Base-by-base conservation (phyloP, 2,888 invertebrate genomes). In the Diplazon laetatorius region DNA sequence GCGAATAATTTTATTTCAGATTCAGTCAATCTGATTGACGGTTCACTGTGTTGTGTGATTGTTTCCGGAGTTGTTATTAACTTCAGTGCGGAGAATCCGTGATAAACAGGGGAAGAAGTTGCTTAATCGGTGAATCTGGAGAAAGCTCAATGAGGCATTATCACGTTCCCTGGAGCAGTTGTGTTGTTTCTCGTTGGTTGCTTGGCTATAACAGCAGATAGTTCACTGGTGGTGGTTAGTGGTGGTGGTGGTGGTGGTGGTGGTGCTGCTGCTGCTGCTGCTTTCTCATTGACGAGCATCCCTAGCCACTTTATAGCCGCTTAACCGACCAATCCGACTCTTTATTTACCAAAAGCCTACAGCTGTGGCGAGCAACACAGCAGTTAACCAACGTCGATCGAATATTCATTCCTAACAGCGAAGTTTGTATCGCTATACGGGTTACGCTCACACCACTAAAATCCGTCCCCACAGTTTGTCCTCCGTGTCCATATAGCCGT, bases 281-380 rank as follows among this genome's bases (percentile, higher is more conserved):
- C 57, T 57, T 62, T 75, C 68, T 72, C 75, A 72, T 78, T 78
- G 71, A 75, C 78, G 71, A 75, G 66, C 46, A 66, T 72, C 62
- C 50, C 71, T 37, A 68, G 75, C 78, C 62, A 75, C 68, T 78
- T 78, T 75, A 72, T 78, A 75, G 75, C 75, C 71, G 78, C 75
- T 78, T 78, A 78, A 78, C 62, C 75, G 66, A 68, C 48, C 75
- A 72, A 78, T 78, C 78, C 75, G 68, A 78, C 68, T 78, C 78
- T 78, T 66, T 78, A 78, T 75, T 78, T 75, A 57, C 75, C 71
- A 75, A 37, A 78, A 75, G 78, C 48, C 65, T 75, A 68, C 66
- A 68, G 66, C 55, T 6, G 30, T 30, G 52, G 55, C 18, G 60
- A 52, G 42, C 50, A 63, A 72, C n/a, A n/a, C n/a, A n/a, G 75